Conservation (phyloP, 2,797 vertebrate species). For the Peromyscus eremicus region DNA sequence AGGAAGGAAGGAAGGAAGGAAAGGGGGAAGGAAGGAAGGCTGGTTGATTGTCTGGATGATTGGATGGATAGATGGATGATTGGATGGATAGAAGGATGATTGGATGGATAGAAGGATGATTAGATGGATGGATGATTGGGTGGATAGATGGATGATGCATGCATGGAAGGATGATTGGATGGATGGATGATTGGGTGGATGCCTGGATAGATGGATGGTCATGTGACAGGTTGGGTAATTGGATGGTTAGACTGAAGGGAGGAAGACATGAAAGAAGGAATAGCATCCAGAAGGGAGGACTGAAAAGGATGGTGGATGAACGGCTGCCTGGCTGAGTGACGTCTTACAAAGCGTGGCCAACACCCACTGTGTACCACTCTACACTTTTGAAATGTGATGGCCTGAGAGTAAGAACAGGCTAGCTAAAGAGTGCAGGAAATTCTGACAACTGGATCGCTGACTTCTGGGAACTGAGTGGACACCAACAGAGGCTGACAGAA, state of each 20-base stretch:
- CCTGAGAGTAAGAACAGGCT: background rate
- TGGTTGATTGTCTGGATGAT: background rate
- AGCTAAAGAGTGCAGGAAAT: background rate
- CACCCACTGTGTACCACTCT: background rate
- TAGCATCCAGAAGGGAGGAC: background rate
- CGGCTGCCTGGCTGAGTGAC: background rate
- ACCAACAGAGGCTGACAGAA: background rate
- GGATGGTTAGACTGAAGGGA: background rate
- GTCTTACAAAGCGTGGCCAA: background rate
- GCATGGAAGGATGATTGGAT: background rate
- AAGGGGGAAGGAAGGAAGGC: accelerated
- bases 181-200: background rate
- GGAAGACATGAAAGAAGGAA: background rate
- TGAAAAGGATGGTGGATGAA: background rate
- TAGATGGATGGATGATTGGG: background rate
- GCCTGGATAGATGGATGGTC: background rate
- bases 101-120: background rate
- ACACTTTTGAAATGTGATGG: background rate
- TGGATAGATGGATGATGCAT: background rate
- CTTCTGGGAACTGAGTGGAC: background rate
- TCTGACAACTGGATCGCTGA: background rate
- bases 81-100: background rate
- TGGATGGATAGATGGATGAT: background rate
- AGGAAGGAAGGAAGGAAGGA: accelerated
- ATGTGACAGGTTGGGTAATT: background rate